Conservation (phyloP, 2,888 invertebrate genomes). For the Pemphredon lugubris region DNA sequence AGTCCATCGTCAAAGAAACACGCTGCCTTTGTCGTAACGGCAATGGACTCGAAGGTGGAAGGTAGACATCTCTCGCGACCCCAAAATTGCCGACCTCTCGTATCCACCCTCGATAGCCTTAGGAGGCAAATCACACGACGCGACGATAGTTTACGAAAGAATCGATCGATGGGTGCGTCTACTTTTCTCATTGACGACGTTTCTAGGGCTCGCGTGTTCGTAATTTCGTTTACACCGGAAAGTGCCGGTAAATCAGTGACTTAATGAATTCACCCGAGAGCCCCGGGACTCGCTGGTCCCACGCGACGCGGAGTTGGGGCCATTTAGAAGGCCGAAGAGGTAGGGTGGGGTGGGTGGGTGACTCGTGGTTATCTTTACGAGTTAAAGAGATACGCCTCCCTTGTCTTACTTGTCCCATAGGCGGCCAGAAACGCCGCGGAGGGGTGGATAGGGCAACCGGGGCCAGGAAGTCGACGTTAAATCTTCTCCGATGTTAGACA, state of each 20-base stretch:
- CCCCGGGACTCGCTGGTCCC: slow-evolving; percentile 29
- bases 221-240: slow-evolving; percentile 77
- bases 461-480: slow-evolving; percentile 75
- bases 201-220: slow-evolving; percentile 40
- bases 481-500: slow-evolving; percentile 68
- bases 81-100: too few species aligned
- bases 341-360: slow-evolving; percentile 56
- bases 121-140: too few species aligned
- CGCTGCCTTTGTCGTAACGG: too few species aligned
- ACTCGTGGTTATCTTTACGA: slow-evolving; percentile 77
- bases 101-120: too few species aligned
- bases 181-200: background rate
- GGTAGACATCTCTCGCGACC: too few species aligned
- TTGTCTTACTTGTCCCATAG: slow-evolving; percentile 55
- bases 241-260: slow-evolving; percentile 77
- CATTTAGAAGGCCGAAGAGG: slow-evolving; percentile 43
- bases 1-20: too few species aligned
- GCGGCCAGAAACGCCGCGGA: slow-evolving; percentile 29
- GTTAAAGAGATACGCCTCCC: slow-evolving; percentile 73
- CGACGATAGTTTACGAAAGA: too few species aligned
- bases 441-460: slow-evolving; percentile 38
- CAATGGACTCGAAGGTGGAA: too few species aligned
- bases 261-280: slow-evolving; percentile 76
- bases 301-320: slow-evolving; percentile 50
- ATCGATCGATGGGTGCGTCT: too few species aligned